Percentiles rank a stretch among this genome's conserved stretches.
Conservation (phyloP, 2,113 vertebrate species). For the Cichladusa arquata region DNA sequence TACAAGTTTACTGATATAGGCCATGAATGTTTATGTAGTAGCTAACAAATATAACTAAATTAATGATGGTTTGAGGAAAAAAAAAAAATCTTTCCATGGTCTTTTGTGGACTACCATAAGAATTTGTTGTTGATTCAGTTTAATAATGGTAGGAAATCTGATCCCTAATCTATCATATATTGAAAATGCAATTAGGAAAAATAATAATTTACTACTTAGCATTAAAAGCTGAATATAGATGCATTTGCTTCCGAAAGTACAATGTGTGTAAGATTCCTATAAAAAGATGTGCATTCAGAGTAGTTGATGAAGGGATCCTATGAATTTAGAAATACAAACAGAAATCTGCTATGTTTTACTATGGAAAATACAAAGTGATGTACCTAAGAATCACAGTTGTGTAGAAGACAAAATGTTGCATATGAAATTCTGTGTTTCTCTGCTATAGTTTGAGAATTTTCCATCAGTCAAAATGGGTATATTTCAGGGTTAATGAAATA, state of each 20-base stretch:
- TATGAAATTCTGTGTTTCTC: not conserved
- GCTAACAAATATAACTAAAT: not conserved
- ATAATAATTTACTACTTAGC: not conserved
- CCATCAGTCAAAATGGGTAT: not conserved
- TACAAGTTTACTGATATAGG: not conserved
- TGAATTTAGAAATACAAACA: not conserved
- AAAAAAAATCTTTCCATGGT: not conserved
- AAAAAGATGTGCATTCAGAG: not conserved
- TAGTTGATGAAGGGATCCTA: not conserved
- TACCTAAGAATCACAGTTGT: not conserved
- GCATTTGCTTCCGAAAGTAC: not conserved
- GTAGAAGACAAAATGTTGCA: not conserved
- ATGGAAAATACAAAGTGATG: not conserved
- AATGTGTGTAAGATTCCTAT: not conserved
- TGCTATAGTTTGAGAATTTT: not conserved
- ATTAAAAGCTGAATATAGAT: not conserved
- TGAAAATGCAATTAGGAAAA: not conserved
- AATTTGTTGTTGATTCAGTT: not conserved
- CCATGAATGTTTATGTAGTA: not conserved
- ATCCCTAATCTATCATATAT: not conserved
- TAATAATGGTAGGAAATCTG: not conserved
- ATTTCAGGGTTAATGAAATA: not conserved
- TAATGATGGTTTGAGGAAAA: not conserved
- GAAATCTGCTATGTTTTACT: not conserved
- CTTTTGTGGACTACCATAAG: not conserved